phyloP scores from a whole-genome alignment of 2,888 invertebrate genomes.

The Electrophaes corylata region DNA sequence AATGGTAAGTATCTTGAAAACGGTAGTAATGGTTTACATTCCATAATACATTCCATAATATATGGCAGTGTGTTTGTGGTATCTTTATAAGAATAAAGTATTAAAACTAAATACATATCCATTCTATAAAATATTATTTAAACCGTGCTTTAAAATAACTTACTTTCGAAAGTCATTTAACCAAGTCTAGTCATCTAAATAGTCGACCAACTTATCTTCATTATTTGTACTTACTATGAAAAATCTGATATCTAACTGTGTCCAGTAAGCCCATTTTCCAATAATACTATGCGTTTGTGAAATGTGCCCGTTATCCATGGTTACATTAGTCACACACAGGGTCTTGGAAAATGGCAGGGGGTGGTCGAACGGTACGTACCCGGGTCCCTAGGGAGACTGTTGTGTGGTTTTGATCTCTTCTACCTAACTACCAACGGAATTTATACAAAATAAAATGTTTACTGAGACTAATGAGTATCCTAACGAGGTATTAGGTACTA shows the following conservation, averaged over 20 bases:
- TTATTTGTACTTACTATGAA: too few relatives aligned
- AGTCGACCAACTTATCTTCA: too few relatives aligned
- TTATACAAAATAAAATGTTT: background rate
- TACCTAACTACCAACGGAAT: background rate
- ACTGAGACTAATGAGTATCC: background rate
- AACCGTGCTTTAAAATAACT: too few relatives aligned
- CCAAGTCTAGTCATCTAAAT: too few relatives aligned
- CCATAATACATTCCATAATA: too few relatives aligned
- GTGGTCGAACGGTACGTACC: background rate
- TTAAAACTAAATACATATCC: background rate
- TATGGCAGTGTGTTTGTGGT: too few relatives aligned
- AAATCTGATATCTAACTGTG: too few relatives aligned
- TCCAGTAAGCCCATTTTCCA: background rate
- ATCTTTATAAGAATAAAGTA: too few relatives aligned
- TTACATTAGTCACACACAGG: background rate
- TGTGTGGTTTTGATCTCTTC: background rate
- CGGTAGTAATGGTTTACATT: background rate
- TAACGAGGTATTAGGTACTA: background rate
- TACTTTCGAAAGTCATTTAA: too few relatives aligned
- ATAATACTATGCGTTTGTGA: conserved; percentile 2
- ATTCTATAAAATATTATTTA: too few relatives aligned
- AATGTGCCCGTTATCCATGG: conserved; percentile 3
- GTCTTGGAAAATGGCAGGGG: conserved; percentile 15
- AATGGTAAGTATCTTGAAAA: conserved; percentile 1
- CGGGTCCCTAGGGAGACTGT: conserved; percentile 13